phyloP scores from a whole-genome alignment of 2,797 vertebrate genomes.

The Tympanoctomys barrerae region DNA sequence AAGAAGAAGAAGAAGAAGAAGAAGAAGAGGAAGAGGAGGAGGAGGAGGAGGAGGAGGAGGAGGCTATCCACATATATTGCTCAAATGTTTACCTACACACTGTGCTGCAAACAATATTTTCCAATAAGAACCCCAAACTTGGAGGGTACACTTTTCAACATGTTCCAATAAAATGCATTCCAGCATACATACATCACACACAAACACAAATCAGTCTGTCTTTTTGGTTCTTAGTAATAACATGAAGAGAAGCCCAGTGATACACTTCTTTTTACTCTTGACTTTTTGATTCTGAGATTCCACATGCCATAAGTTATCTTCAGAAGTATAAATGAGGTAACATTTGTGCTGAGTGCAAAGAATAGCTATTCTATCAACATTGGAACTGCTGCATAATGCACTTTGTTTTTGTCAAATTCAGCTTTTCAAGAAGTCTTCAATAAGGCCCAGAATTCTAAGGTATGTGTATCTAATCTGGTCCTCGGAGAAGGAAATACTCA shows the following conservation, averaged over 20 bases:
- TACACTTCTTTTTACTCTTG: slow-evolving; percentile 77
- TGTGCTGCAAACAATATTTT: slow-evolving; percentile 28
- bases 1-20: too few species aligned
- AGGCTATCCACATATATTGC: slow-evolving; percentile 4
- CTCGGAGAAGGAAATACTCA: not conserved
- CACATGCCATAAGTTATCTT: slow-evolving; percentile 79
- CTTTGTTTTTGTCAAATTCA: slow-evolving; percentile 74
- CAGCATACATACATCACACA: not conserved
- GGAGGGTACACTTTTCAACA: not conserved
- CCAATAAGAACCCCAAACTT: slow-evolving; percentile 24
- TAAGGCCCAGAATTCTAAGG: slow-evolving; percentile 55
- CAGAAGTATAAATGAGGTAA: slow-evolving; percentile 81
- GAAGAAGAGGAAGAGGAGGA: too few species aligned
- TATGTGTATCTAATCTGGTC: slow-evolving; percentile 33
- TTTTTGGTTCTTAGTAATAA: not conserved
- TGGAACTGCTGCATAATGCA: slow-evolving; percentile 74
- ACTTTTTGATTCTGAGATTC: slow-evolving; percentile 79
- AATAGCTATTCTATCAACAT: slow-evolving; percentile 80
- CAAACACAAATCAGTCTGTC: not conserved
- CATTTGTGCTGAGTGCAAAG: slow-evolving; percentile 85
- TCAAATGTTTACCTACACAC: slow-evolving; percentile 8
- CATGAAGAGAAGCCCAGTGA: slow-evolving; percentile 75
- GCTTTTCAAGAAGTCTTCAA: slow-evolving; percentile 76
- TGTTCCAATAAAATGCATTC: not conserved
- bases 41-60: not conserved